phyloP scores from a whole-genome alignment of 2,113 vertebrate genomes.

The Hepsetus odoe region DNA sequence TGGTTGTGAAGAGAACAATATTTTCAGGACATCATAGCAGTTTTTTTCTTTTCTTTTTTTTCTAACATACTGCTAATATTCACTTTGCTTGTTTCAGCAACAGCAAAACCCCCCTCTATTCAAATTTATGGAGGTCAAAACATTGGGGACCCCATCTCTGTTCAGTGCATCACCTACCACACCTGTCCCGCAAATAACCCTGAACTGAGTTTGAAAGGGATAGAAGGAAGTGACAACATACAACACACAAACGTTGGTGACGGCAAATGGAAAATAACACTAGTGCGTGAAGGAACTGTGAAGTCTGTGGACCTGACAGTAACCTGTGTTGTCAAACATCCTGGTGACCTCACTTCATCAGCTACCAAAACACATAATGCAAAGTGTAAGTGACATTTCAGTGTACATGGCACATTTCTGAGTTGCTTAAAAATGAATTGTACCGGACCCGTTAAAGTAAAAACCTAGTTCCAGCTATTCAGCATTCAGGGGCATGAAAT shows the following conservation, averaged over 20 bases:
- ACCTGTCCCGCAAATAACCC: conserved; percentile 51
- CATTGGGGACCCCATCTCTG: conserved; percentile 56
- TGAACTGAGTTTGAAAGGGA: conserved; percentile 51
- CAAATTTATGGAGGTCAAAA: conserved; percentile 13
- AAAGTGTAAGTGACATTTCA: conserved; percentile 51
- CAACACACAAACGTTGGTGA: accelerated
- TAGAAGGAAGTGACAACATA: accelerated
- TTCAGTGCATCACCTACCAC: conserved; percentile 57
- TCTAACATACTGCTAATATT: not conserved
- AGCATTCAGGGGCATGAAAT: not conserved
- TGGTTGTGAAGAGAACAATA: not conserved
- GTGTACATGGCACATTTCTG: not conserved
- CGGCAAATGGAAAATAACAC: not conserved
- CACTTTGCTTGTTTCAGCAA: not conserved
- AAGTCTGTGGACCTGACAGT: not conserved
- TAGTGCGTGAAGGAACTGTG: not conserved
- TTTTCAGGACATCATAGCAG: not conserved
- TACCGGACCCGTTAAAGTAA: not conserved
- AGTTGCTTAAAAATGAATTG: not conserved
- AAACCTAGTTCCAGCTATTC: not conserved
- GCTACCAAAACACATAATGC: conserved; percentile 10
- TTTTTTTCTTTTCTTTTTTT: not conserved
- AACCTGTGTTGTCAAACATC: conserved; percentile 44
- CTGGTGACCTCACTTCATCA: not conserved
- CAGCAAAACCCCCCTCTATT: not conserved